These are phyloP conservation scores for Rhinogobius similis DNA, from an alignment of 2,113 vertebrate genomes.

Conservation along the genomic window DNA sequence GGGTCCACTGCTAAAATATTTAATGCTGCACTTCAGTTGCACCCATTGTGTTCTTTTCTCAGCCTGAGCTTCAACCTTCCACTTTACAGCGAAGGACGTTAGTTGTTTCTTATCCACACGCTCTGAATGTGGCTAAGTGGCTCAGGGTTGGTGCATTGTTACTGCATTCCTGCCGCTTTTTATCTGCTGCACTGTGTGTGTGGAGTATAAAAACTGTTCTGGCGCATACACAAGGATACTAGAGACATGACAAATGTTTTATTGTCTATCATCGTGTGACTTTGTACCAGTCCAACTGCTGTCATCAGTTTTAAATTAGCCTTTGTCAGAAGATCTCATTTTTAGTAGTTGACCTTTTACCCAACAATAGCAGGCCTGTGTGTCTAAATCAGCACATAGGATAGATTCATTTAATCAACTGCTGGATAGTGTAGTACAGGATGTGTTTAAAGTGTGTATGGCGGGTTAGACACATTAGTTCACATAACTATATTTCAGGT, in stretches of 20 bases:
- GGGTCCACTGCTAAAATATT: neutral
- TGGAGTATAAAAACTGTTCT: neutral
- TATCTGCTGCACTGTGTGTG: no score
- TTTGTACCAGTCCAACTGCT: constrained; percentile 4
- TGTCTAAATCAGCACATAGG: neutral
- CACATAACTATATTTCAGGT: no score
- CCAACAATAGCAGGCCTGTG: constrained; percentile 4
- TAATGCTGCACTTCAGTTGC: neutral
- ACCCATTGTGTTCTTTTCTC: neutral
- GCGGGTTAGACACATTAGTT: no score
- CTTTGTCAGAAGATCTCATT: constrained; percentile 26
- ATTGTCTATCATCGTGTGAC: neutral
- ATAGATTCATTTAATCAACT: no score
- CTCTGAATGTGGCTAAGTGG: neutral
- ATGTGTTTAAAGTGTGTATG: no score
- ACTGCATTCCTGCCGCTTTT: neutral
- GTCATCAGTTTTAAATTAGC: constrained; percentile 37
- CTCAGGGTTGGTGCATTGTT: neutral
- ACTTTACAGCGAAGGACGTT: neutral
- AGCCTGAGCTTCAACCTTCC: neutral
- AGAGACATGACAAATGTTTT: neutral
- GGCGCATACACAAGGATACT: neutral
- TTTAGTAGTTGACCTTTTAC: constrained; percentile 7
- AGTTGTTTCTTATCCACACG: neutral
- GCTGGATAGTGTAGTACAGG: no score